Percentiles rank a stretch among this genome's conserved stretches.
These are phyloP conservation scores for Tragelaphus scriptus DNA, from an alignment of 2,113 vertebrate species.

Conservation along the genomic window DNA sequence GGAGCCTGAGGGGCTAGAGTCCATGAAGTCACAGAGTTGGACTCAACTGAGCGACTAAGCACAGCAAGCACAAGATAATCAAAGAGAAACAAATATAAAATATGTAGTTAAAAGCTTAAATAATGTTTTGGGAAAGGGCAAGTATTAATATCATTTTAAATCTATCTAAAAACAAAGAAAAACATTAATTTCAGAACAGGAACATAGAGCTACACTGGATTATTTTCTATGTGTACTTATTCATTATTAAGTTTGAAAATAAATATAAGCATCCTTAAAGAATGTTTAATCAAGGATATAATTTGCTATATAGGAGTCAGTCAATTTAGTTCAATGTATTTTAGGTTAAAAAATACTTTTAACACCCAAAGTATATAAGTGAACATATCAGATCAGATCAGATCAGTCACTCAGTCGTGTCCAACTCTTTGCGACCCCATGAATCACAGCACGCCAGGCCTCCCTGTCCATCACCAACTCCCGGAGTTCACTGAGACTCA, in stretches of 20 bases:
- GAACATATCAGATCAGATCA: too few species aligned
- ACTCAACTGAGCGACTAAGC: background rate
- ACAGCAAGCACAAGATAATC: background rate
- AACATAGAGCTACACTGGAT: background rate
- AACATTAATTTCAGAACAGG: background rate
- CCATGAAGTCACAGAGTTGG: background rate
- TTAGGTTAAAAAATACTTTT: background rate
- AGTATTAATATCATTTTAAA: background rate
- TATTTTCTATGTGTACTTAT: background rate
- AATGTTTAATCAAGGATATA: background rate
- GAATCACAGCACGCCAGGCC: too few species aligned
- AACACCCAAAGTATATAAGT: background rate
- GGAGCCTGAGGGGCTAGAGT: background rate
- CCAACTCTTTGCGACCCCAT: too few species aligned
- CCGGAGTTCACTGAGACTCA: too few species aligned
- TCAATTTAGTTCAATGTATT: background rate
- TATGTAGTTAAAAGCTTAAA: background rate
- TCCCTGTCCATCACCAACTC: too few species aligned
- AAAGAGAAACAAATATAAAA: background rate
- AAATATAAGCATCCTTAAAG: background rate
- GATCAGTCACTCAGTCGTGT: too few species aligned
- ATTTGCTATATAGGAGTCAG: background rate
- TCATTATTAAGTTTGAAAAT: background rate
- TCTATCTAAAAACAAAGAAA: background rate
- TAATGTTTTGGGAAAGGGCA: background rate